These are phyloP conservation scores for Steromphala cineraria DNA, from an alignment of 2,888 invertebrate genomes.

Conservation along the genomic window DNA sequence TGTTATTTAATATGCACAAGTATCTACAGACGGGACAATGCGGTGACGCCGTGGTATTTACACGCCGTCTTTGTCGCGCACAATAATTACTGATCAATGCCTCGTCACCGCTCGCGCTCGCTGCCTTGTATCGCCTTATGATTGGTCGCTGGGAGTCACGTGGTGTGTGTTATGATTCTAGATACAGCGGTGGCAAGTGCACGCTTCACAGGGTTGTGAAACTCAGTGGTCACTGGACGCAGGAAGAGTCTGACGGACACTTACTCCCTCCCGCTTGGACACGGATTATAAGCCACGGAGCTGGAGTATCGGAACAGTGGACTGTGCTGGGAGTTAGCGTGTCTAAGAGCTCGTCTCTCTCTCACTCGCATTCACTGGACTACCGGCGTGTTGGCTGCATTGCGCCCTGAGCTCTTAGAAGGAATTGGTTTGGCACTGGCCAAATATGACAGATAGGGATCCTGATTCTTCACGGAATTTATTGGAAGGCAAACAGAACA, in stretches of 20 bases:
- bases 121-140: background rate
- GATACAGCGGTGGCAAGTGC: background rate
- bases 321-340: too few species aligned
- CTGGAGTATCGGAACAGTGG: too few species aligned
- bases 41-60: background rate
- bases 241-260: background rate
- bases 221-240: conserved; percentile 1
- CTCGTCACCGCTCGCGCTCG: background rate
- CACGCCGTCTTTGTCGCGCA: background rate
- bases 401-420: background rate
- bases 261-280: background rate
- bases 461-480: conserved; percentile 18
- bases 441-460: conserved; percentile 17
- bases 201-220: background rate
- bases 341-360: background rate
- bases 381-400: background rate
- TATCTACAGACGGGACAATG: background rate
- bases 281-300: background rate
- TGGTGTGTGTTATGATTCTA: conserved; percentile 12
- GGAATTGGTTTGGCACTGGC: background rate
- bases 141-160: conserved; percentile 14
- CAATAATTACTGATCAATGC: conserved; percentile 18
- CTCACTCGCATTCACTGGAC: background rate
- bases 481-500: conserved; percentile 26
- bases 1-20: background rate